Percentiles rank a stretch among this genome's conserved stretches.
Evolutionary conservation across 1,140 invertebrate genomes (phyloP).

Genomic region (Lanistes nyassanus): DNA sequence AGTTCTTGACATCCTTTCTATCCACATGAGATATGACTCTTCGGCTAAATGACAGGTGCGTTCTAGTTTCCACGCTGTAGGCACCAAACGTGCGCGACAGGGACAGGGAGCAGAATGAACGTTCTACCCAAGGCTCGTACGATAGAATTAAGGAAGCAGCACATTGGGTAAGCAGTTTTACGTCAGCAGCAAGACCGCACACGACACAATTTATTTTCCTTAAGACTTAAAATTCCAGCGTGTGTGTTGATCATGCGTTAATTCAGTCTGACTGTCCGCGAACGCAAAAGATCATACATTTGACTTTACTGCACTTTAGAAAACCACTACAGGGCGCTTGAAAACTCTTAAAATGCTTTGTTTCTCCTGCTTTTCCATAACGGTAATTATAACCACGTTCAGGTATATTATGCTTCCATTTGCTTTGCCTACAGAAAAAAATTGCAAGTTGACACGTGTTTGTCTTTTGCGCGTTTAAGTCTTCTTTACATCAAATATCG

Average conservation of each 20-base stretch:
- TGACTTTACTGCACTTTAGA: too few relatives aligned
- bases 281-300: not conserved
- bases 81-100: not conserved
- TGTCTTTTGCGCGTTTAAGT: too few relatives aligned
- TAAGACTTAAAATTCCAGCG: too few relatives aligned
- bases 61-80: not conserved
- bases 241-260: not conserved
- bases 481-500: too few relatives aligned
- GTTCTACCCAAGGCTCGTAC: constrained; percentile 1
- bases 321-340: too few relatives aligned
- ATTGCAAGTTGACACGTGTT: too few relatives aligned
- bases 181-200: not conserved
- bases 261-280: not conserved
- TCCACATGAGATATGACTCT: not conserved
- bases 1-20: too few relatives aligned
- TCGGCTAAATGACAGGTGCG: not conserved
- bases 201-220: not conserved
- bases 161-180: constrained; percentile 10
- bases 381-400: too few relatives aligned
- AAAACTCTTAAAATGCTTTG: too few relatives aligned
- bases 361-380: too few relatives aligned
- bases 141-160: constrained; percentile 13
- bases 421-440: too few relatives aligned
- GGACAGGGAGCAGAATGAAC: not conserved
- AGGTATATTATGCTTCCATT: too few relatives aligned